Conservation (phyloP, 2,797 vertebrate genomes). For the Podarcis lilfordi region DNA sequence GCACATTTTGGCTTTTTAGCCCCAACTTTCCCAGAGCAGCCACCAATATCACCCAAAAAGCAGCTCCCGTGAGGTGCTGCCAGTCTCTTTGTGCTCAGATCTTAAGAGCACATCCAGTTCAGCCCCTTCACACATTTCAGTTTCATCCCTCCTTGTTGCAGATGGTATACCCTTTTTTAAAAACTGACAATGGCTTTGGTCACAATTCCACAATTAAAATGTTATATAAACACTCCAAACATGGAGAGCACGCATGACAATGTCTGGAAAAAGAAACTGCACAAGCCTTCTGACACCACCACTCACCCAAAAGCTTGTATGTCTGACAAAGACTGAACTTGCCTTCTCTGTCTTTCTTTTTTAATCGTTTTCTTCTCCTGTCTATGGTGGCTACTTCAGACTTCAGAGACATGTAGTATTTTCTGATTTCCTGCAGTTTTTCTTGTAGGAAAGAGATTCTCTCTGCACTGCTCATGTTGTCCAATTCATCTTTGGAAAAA, state of each 20-base stretch:
- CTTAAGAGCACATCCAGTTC: not conserved
- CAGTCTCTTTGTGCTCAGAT: no score
- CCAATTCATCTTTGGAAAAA: slow-evolving; percentile 87
- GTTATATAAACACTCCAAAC: not conserved
- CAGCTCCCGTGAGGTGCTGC: not conserved
- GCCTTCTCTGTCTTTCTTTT: slow-evolving; percentile 99
- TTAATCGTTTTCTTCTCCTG: slow-evolving; percentile 92
- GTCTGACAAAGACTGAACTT: slow-evolving; percentile 36
- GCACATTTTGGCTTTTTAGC: not conserved
- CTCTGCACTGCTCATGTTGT: slow-evolving; percentile 92
- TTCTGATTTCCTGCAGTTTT: slow-evolving; percentile 97
- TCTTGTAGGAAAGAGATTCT: slow-evolving; percentile 97
- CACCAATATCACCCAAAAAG: not conserved
- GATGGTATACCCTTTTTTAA: not conserved
- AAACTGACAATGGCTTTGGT: not conserved
- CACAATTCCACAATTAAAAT: not conserved
- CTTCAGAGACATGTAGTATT: slow-evolving; percentile 97
- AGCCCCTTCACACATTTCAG: not conserved
- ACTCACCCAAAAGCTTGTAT: not conserved
- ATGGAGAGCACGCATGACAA: not conserved
- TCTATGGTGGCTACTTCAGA: slow-evolving; percentile 99
- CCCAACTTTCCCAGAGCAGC: not conserved
- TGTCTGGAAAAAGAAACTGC: not conserved
- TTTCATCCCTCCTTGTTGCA: no score
- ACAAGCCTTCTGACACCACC: not conserved